A percentile compares a stretch with the other conserved stretches of the same genome.
Conservation (phyloP, 2,797 vertebrate genomes). For the Micropoecilia bifurca region DNA sequence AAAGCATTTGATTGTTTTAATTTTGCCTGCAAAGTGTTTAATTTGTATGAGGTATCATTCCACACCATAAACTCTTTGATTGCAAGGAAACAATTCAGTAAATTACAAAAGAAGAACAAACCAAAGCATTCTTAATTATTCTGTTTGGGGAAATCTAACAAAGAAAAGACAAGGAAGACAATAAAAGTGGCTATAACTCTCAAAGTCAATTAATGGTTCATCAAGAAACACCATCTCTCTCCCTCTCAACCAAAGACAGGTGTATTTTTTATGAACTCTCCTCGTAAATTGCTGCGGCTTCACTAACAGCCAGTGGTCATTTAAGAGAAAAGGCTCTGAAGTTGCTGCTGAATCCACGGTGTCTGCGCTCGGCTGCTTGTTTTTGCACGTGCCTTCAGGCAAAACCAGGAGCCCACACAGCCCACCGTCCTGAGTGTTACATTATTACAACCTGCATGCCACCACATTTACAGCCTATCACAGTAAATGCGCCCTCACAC, state of each 20-base stretch:
- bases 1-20: slow-evolving; percentile 28
- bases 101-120: slow-evolving; percentile 1
- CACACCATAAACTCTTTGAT: slow-evolving; percentile 26
- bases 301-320: slow-evolving; percentile 72
- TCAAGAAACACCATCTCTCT: neutral
- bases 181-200: neutral
- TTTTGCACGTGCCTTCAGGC: slow-evolving; percentile 73
- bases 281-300: slow-evolving; percentile 86
- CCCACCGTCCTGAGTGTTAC: slow-evolving; percentile 83
- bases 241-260: slow-evolving; percentile 5
- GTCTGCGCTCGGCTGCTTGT: slow-evolving; percentile 69
- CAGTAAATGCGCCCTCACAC: slow-evolving; percentile 20
- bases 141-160: neutral
- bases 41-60: slow-evolving; percentile 26
- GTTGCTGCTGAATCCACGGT: slow-evolving; percentile 83
- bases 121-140: slow-evolving; percentile 3
- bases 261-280: slow-evolving; percentile 88
- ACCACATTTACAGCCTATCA: slow-evolving; percentile 4
- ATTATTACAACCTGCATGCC: slow-evolving; percentile 84
- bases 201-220: neutral
- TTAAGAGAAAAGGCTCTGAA: slow-evolving; percentile 80
- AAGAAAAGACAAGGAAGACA: slow-evolving; percentile 1
- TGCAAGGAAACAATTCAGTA: slow-evolving; percentile 27
- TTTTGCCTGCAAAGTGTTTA: slow-evolving; percentile 33
- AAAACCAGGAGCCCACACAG: slow-evolving; percentile 42